Evolutionary conservation across 1,140 invertebrate species (phyloP).

Genomic region (Pseudomyrmex sp.): DNA sequence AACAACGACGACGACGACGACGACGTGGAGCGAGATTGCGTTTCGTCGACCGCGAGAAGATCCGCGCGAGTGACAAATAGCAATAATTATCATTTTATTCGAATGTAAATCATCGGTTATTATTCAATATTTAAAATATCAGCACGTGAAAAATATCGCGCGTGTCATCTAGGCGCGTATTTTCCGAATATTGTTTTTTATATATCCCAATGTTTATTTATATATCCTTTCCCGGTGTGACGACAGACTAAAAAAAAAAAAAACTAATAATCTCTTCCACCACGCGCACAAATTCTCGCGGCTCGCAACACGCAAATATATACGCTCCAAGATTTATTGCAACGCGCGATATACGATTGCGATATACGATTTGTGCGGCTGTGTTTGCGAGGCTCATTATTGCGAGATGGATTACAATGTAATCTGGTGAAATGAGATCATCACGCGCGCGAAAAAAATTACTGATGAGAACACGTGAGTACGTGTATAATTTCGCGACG

Average conservation of each 20-base stretch:
- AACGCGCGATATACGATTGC: background rate
- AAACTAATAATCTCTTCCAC: constrained; percentile 29
- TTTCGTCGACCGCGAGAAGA: background rate
- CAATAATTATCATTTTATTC: constrained; percentile 19
- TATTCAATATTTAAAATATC: too few relatives aligned
- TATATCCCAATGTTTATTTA: too few relatives aligned
- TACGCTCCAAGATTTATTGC: constrained; percentile 5
- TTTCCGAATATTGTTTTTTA: too few relatives aligned
- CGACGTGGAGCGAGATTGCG: background rate
- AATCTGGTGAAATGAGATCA: constrained; percentile 6
- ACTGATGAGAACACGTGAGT: background rate
- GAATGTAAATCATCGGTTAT: too few relatives aligned
- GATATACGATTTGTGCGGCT: background rate
- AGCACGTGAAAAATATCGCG: too few relatives aligned
- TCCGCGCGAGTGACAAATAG: background rate
- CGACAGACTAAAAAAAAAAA: background rate
- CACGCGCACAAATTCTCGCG: background rate
- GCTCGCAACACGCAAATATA: background rate
- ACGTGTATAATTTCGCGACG: background rate
- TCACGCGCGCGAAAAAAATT: background rate
- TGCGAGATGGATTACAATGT: constrained; percentile 2
- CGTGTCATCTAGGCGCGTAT: too few relatives aligned
- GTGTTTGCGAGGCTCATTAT: background rate
- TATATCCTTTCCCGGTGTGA: background rate
- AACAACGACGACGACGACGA: background rate